phyloP scores from a whole-genome alignment of 1,140 invertebrate species.

The Gonioctena quinquepunctata region DNA sequence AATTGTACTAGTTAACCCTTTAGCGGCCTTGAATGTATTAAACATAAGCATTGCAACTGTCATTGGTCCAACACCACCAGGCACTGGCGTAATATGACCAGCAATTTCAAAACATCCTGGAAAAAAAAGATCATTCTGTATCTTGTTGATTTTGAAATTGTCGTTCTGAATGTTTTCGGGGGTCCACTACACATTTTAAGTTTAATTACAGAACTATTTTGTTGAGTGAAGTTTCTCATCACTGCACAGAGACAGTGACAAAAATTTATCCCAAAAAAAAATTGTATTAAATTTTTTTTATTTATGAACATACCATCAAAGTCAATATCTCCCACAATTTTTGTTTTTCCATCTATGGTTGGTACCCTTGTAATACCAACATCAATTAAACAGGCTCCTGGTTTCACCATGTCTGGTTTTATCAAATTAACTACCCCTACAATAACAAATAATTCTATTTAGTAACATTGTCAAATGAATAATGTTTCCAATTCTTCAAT shows the following conservation, averaged over 20 bases:
- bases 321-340: constrained; percentile 87
- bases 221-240: too few species aligned
- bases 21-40: constrained; percentile 77
- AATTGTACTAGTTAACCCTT: neutral
- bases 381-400: constrained; percentile 86
- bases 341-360: constrained; percentile 66
- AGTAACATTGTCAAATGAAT: too few species aligned
- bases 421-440: constrained; percentile 79
- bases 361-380: constrained; percentile 81
- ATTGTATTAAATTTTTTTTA: too few species aligned
- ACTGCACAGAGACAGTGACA: too few species aligned
- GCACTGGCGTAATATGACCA: constrained; percentile 82
- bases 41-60: constrained; percentile 88
- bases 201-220: too few species aligned
- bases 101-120: constrained; percentile 75
- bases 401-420: constrained; percentile 83
- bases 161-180: too few species aligned
- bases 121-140: too few species aligned
- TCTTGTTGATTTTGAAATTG: too few species aligned
- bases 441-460: neutral
- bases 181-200: too few species aligned
- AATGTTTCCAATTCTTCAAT: too few species aligned
- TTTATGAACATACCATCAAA: constrained; percentile 66
- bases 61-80: constrained; percentile 88
- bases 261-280: too few species aligned